phyloP scores from a whole-genome alignment of 1,140 invertebrate species.

The Phocides pigmalion region DNA sequence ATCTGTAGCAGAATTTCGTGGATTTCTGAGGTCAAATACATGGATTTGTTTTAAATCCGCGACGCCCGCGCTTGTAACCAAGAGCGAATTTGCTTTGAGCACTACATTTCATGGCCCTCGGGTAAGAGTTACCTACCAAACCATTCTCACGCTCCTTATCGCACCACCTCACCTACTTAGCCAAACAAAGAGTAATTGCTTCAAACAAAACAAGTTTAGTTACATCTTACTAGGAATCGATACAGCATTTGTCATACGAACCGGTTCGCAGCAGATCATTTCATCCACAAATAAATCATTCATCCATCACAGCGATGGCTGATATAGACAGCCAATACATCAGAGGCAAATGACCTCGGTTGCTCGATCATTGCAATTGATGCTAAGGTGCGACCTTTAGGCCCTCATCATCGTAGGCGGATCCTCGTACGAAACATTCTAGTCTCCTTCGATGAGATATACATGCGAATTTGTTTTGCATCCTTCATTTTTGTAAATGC shows the following conservation, averaged over 20 bases:
- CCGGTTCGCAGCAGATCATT: slow-evolving; percentile 31
- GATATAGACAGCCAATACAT: slow-evolving; percentile 63
- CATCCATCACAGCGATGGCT: slow-evolving; percentile 35
- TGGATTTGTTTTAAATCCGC: too few relatives aligned
- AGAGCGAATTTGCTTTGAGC: too few relatives aligned
- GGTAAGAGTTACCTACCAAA: background rate
- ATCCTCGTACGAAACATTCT: too few relatives aligned
- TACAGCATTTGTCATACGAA: slow-evolving; percentile 23
- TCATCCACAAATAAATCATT: slow-evolving; percentile 35
- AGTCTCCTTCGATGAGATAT: too few relatives aligned
- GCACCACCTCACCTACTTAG: slow-evolving; percentile 11
- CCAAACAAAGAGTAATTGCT: slow-evolving; percentile 18
- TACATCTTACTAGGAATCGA: slow-evolving; percentile 27
- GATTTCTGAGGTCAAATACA: too few relatives aligned
- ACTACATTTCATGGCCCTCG: too few relatives aligned
- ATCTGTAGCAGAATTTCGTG: too few relatives aligned
- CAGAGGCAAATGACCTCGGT: slow-evolving; percentile 56
- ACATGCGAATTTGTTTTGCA: too few relatives aligned
- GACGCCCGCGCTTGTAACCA: too few relatives aligned
- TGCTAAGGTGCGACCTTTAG: slow-evolving; percentile 27
- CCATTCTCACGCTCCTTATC: slow-evolving; percentile 12
- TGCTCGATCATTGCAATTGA: slow-evolving; percentile 49
- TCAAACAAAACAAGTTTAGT: slow-evolving; percentile 11
- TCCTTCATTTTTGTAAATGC: too few relatives aligned
- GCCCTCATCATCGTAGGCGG: slow-evolving; percentile 8